Evolutionary conservation across 2,113 vertebrate species (phyloP).

Genomic region (cat (Felis catus)): F.catus_Fca126_mat1.0 CM031416.1:47170501-47171000

Average conservation of each 20-base stretch:
- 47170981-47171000: background rate
- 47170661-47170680: background rate
- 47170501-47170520: background rate
- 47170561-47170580: background rate
- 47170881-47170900: conserved; percentile 90
- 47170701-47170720: background rate
- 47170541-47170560: background rate
- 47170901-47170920: conserved; percentile 44
- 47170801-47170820: conserved; percentile 94
- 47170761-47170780: background rate
- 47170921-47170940: conserved; percentile 96
- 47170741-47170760: background rate
- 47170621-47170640: background rate
- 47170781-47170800: conserved; percentile 79
- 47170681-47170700: background rate
- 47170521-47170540: background rate
- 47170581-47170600: background rate
- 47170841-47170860: conserved; percentile 91
- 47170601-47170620: background rate
- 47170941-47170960: conserved; percentile 98
- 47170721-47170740: background rate
- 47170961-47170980: conserved; percentile 83
- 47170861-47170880: conserved; percentile 93
- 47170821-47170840: conserved; percentile 90
- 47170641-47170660: background rate